These are phyloP conservation scores for Tetrax tetrax DNA, from an alignment of 2,113 vertebrate genomes.

Conservation along the genomic window DNA sequence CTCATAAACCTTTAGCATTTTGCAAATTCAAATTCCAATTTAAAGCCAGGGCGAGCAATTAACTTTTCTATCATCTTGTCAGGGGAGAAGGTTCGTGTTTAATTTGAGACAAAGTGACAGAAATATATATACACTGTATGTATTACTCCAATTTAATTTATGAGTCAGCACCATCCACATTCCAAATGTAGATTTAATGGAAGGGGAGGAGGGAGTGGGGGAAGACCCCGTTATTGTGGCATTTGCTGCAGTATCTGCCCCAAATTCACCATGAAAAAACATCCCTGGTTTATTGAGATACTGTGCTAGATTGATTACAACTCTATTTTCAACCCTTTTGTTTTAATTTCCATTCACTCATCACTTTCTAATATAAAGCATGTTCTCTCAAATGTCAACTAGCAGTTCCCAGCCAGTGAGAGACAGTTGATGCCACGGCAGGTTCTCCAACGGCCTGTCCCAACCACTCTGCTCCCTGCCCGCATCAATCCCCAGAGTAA, in stretches of 20 bases:
- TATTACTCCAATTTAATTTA: slow-evolving; percentile 85
- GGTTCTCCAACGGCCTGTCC: not conserved
- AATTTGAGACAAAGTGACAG: slow-evolving; percentile 90
- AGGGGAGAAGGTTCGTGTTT: slow-evolving; percentile 88
- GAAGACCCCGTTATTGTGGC: slow-evolving; percentile 62
- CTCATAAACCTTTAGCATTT: slow-evolving; percentile 92
- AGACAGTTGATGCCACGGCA: not conserved
- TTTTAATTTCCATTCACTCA: slow-evolving; percentile 70
- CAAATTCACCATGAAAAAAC: slow-evolving; percentile 51
- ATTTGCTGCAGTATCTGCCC: slow-evolving; percentile 58
- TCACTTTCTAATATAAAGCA: slow-evolving; percentile 41
- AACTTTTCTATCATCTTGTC: slow-evolving; percentile 92
- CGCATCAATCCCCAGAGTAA: accelerated
- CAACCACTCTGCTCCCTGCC: accelerated
- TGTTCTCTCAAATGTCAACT: slow-evolving; percentile 20
- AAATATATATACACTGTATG: slow-evolving; percentile 88
- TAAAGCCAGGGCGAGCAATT: slow-evolving; percentile 90
- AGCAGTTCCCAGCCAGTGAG: not conserved
- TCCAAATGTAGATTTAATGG: slow-evolving; percentile 81
- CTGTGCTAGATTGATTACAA: slow-evolving; percentile 56
- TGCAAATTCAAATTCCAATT: slow-evolving; percentile 92
- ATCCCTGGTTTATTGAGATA: slow-evolving; percentile 60
- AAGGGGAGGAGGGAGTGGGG: slow-evolving; percentile 64
- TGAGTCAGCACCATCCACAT: slow-evolving; percentile 85
- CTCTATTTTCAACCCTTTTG: slow-evolving; percentile 70